phyloP scores from a whole-genome alignment of 2,888 invertebrate species.

The Ophion costatus region DNA sequence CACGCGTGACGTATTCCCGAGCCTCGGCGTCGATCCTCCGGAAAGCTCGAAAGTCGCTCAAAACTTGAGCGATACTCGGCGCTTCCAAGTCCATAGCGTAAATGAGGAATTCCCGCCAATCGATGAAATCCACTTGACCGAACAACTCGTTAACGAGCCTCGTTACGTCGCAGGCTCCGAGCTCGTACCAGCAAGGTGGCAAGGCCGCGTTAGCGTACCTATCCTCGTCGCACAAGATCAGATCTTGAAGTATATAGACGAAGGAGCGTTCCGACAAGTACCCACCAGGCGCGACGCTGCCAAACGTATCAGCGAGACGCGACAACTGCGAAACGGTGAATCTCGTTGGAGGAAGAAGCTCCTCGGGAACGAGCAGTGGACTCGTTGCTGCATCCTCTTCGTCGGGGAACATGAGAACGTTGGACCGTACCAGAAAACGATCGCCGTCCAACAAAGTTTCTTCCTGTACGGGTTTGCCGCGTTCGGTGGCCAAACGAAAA shows the following conservation, averaged over 20 bases:
- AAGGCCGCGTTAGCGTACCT: constrained; percentile 82
- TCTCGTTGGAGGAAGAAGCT: constrained; percentile 48
- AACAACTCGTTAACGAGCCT: constrained; percentile 84
- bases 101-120: constrained; percentile 89
- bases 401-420: constrained; percentile 81
- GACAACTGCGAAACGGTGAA: constrained; percentile 76
- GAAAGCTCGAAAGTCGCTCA: constrained; percentile 84
- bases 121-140: constrained; percentile 85
- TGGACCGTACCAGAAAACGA: constrained; percentile 84
- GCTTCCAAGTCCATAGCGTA: constrained; percentile 85
- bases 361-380: constrained; percentile 58
- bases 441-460: constrained; percentile 84
- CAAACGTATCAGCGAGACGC: constrained; percentile 79
- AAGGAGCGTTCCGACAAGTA: constrained; percentile 83
- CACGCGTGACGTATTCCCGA: constrained; percentile 76
- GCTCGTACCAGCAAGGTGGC: constrained; percentile 81
- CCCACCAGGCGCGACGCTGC: constrained; percentile 82
- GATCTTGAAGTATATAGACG: constrained; percentile 85
- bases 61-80: constrained; percentile 85
- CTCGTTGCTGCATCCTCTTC: constrained; percentile 44
- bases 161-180: constrained; percentile 84
- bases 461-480: constrained; percentile 83
- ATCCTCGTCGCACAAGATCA: constrained; percentile 84
- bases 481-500: constrained; percentile 83
- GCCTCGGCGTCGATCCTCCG: constrained; percentile 83